Evolutionary conservation across 2,797 vertebrate genomes (phyloP), one percentile per base, ranked within the genome.

Genomic region (Oreochromis mossambicus): DNA sequence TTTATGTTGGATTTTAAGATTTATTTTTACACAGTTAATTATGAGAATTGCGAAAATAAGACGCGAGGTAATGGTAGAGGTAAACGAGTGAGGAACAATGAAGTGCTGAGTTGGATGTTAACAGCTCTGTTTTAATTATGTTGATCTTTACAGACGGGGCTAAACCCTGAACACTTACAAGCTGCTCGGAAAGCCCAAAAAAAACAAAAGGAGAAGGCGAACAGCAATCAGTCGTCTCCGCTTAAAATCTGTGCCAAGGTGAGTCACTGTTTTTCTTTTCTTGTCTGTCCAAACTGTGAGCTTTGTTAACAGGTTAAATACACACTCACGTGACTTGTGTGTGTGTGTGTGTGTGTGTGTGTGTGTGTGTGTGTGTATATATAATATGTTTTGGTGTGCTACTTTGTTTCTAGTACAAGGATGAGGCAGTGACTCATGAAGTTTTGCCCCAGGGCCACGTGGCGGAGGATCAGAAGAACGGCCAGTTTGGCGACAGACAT

Each of bases 81-180:
- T 38, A 36, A 5, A 21, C 2, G 34, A 66, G 19, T 8, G 34
- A 21, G 4, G 58, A 7, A 54, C 21, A 21, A 58, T 21, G 51
- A 54, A 2, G 17, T 36, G 32, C 29, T 63, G 29, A 63, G 58
- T 7, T 36, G 29, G 9, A 7, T n/a, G 58, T 41, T 41, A 68
- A 24, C 63, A 24, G 63, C 11, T 24, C 63, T 41, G 63, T 0
- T 21, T 34, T 63, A 19, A 63, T n/a, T 3, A 3, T 63, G 32
- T 36, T 26, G 21, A 8, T 61, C 7, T 83, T 58, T 51, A 43
- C 94, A 99, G 98, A 99, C 97, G 0, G 97, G 97, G 19, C 95
- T 99, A 5, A 95, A 98, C 92, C 97, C 98, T 1, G 90, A 93
- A 19, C 63, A 89, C 56, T 58, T 99, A 66, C 93, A 97, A 88